Conservation (phyloP, 2,888 invertebrate genomes). For the Cryptus armator region DNA sequence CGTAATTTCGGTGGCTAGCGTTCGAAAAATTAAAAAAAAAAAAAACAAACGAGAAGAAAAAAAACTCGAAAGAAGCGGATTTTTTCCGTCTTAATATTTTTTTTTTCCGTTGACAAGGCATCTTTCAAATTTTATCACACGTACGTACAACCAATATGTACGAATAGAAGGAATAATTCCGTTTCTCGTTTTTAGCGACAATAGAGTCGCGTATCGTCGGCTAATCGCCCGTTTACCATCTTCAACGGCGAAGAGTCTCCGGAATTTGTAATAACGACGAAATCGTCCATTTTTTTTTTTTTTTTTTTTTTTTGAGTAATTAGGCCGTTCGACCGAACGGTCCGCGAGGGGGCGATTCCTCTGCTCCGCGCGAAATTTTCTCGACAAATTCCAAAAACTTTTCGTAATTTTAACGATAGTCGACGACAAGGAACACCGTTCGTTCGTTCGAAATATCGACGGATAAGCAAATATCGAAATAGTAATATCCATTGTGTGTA, state of each 20-base stretch:
- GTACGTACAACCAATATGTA: slow-evolving; percentile 34
- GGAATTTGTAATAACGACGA: slow-evolving; percentile 14
- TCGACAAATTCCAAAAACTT: too few species aligned
- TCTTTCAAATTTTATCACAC: slow-evolving; percentile 52
- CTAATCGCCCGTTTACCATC: not conserved
- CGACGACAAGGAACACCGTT: too few species aligned
- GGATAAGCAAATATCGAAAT: not conserved
- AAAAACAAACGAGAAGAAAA: too few species aligned
- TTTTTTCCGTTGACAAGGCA: slow-evolving; percentile 45
- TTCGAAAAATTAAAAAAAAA: not conserved
- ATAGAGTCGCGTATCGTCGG: not conserved
- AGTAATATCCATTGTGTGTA: slow-evolving; percentile 18
- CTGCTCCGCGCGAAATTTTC: too few species aligned
- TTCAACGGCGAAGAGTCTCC: slow-evolving; percentile 2
- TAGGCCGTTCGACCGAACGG: too few species aligned
- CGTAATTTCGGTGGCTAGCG: not conserved
- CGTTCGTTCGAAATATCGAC: too few species aligned
- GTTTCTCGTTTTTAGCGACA: not conserved
- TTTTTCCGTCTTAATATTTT: slow-evolving; percentile 7
- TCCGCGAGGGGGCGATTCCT: too few species aligned
- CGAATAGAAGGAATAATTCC: slow-evolving; percentile 1
- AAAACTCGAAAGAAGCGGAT: not conserved
- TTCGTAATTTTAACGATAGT: too few species aligned
- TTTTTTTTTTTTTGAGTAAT: not conserved
- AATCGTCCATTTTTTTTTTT: not conserved